Evolutionary conservation across 1,140 invertebrate species (phyloP).

Genomic region (Neomicropteryx cornuta): DNA sequence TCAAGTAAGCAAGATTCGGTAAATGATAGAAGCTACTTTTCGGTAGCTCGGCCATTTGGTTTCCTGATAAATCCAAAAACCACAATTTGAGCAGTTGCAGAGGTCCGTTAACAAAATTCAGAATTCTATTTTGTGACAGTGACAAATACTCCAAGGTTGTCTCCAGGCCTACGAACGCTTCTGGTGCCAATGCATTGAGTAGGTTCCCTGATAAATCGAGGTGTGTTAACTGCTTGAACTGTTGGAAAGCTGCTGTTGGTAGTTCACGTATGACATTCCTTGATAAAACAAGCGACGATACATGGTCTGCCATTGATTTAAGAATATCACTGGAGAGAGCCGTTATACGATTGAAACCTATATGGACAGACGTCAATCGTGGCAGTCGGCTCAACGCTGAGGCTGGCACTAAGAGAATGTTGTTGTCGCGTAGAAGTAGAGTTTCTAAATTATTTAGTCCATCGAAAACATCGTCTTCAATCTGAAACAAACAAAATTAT

Average conservation of each 20-base stretch:
- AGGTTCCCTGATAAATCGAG: conserved; percentile 73
- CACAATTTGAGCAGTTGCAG: conserved; percentile 53
- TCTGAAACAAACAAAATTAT: conserved; percentile 38
- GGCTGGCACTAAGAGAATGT: conserved; percentile 72
- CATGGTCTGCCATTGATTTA: conserved; percentile 46
- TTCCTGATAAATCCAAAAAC: conserved; percentile 66
- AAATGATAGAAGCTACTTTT: conserved; percentile 58
- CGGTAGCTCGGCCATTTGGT: conserved; percentile 59
- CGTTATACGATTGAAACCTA: conserved; percentile 81
- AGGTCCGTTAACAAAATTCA: conserved; percentile 49
- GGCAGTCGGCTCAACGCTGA: conserved; percentile 63
- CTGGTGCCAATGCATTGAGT: conserved; percentile 54
- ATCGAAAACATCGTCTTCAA: conserved; percentile 77
- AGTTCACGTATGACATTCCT: conserved; percentile 81
- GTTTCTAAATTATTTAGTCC: conserved; percentile 66
- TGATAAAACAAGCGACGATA: conserved; percentile 56
- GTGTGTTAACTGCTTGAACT: conserved; percentile 60
- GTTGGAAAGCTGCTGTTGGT: conserved; percentile 64
- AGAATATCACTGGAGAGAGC: conserved; percentile 72
- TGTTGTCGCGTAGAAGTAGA: conserved; percentile 77
- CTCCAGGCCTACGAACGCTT: conserved; percentile 67
- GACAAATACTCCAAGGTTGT: conserved; percentile 59
- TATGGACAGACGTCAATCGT: conserved; percentile 57
- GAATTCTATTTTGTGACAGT: conserved; percentile 65
- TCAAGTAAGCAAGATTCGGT: conserved; percentile 56